Conservation (phyloP, 2,797 vertebrate species). For the Sebastes matsubarae region DNA sequence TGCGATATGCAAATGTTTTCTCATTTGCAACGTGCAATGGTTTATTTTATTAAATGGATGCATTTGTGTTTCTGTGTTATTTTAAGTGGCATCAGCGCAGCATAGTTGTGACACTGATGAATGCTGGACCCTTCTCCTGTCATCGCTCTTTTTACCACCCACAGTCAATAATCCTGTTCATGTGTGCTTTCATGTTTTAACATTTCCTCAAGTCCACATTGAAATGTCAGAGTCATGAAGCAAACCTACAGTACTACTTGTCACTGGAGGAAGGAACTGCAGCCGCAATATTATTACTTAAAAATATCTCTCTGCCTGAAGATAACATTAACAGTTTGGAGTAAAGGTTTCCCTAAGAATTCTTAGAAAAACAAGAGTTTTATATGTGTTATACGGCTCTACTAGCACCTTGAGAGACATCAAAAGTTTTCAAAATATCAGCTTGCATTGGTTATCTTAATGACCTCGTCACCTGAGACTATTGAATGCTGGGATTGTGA, state of each 20-base stretch:
- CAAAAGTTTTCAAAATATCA: neutral
- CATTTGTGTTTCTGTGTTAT: conserved; percentile 25
- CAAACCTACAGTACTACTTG: conserved; percentile 13
- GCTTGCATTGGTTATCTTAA: neutral
- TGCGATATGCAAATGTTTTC: conserved; percentile 34
- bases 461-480: neutral
- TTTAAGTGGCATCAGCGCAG: conserved; percentile 32
- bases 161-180: conserved; percentile 41
- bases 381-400: neutral
- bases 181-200: conserved; percentile 51
- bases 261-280: neutral
- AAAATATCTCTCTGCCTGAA: conserved; percentile 13
- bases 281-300: conserved; percentile 2
- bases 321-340: neutral
- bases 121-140: conserved; percentile 10
- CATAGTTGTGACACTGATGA: conserved; percentile 35
- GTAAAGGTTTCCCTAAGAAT: neutral
- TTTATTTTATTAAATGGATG: conserved; percentile 36
- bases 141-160: conserved; percentile 29
- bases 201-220: conserved; percentile 48
- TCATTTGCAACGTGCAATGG: conserved; percentile 11
- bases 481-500: conserved; percentile 16
- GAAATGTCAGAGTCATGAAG: conserved; percentile 52
- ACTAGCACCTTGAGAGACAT: neutral
- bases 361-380: neutral